phyloP scores from a whole-genome alignment of 2,888 invertebrate genomes.

The Gortyna flavago region DNA sequence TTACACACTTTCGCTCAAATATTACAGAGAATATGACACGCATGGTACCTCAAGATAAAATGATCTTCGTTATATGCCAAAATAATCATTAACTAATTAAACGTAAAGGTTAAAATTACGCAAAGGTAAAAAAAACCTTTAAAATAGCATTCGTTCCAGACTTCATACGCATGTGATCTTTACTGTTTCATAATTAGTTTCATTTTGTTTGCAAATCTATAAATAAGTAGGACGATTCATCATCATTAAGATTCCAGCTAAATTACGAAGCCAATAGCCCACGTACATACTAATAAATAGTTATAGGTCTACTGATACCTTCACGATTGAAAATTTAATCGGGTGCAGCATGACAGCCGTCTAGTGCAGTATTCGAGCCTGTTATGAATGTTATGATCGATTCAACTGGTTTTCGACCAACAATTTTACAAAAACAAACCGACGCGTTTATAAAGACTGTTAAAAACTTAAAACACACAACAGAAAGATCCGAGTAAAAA shows the following conservation, averaged over 20 bases:
- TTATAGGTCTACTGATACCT: background rate
- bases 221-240: slow-evolving; percentile 18
- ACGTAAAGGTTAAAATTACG: slow-evolving; percentile 44
- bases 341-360: background rate
- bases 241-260: background rate
- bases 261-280: background rate
- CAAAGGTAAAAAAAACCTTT: slow-evolving; percentile 2
- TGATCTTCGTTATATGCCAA: slow-evolving; percentile 31
- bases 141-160: slow-evolving; percentile 40
- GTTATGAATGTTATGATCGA: background rate
- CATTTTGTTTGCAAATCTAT: slow-evolving; percentile 38
- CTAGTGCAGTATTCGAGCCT: background rate
- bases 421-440: background rate
- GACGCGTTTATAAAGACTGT: background rate
- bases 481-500: slow-evolving; percentile 19
- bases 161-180: slow-evolving; percentile 35
- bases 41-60: slow-evolving; percentile 15
- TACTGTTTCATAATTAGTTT: slow-evolving; percentile 32
- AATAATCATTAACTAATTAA: slow-evolving; percentile 29
- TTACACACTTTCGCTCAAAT: slow-evolving; percentile 53
- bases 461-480: slow-evolving; percentile 6
- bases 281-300: background rate
- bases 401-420: background rate
- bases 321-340: background rate
- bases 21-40: slow-evolving; percentile 17